Evolutionary conservation across 2,888 invertebrate genomes (phyloP), one percentile per base, ranked within the genome.

Genomic region (Margaritifera margaritifera): DNA sequence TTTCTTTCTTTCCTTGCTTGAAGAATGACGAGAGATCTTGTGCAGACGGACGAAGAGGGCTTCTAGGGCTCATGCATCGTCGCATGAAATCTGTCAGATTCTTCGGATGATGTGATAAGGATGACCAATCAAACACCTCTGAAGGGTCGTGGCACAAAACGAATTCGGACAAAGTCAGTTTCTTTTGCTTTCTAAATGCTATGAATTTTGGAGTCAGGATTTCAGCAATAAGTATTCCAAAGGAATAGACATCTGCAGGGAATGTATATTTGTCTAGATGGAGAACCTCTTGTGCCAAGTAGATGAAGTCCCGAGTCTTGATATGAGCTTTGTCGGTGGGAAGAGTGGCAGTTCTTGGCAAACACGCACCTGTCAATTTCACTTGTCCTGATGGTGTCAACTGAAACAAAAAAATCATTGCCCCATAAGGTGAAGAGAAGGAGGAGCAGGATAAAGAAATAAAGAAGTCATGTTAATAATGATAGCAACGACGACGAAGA

Each of bases 251-350:
- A 75, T 88, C 88, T 18, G 84, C 82, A 1, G 78, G 72, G 0
- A 79, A 60, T 6, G 72, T 75, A 71, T 88, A 88, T 1, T 72
- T 54, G 15, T 79, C 80, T 0, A 83, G 83, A 0, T 72, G 74
- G 18, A 88, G 75, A 3, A 88, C 87, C 50, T 82, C 84, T 8
- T 86, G 86, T 1, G 86, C 72, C 42, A 88, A 74, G 60, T 85
- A 87, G 8, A 84, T 81, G 61, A 81, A 83, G 31, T 80, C 74
- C 0, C 74, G 70, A n/a, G 81, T 78, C 79, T 79, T 25, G 66
- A 53, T 8, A 52, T 61, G 15, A 80, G 64, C 72, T 22, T 65
- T 69, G 24, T 82, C 80, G 1, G 65, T 52, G 0, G 83, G 82
- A 22, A 85, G 73, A 6, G 72, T 68, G 6, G 84, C 82, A 6